These are phyloP conservation scores for Carposina sasakii DNA, from an alignment of 1,140 invertebrate species.

Conservation along the genomic window DNA sequence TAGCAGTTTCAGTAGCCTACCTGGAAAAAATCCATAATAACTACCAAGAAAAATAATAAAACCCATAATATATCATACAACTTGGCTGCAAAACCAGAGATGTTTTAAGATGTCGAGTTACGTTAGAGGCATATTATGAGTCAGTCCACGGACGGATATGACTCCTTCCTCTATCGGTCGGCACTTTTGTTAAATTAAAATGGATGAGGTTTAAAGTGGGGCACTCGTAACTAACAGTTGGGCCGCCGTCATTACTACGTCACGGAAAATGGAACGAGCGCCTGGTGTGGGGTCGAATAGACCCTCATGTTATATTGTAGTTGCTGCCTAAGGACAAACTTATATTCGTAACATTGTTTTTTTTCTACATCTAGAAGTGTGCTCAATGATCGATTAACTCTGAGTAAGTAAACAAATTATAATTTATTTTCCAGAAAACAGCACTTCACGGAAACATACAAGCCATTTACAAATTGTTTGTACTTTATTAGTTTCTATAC, in stretches of 20 bases:
- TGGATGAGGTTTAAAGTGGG: slow-evolving; percentile 71
- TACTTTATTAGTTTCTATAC: too few species aligned
- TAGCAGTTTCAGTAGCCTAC: too few species aligned
- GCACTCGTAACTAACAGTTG: slow-evolving; percentile 66
- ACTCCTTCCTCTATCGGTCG: slow-evolving; percentile 68
- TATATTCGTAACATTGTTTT: background rate
- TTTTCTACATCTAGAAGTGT: too few species aligned
- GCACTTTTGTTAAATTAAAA: slow-evolving; percentile 72
- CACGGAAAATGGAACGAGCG: background rate
- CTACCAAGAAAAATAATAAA: too few species aligned
- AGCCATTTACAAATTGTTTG: too few species aligned
- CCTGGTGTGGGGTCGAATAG: background rate
- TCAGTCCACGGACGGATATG: slow-evolving; percentile 57
- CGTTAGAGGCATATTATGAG: too few species aligned
- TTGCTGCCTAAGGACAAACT: background rate
- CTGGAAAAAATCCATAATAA: too few species aligned
- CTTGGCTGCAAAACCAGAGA: too few species aligned
- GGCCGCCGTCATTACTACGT: slow-evolving; percentile 37
- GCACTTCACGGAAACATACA: too few species aligned
- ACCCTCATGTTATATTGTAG: background rate
- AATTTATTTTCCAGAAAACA: background rate
- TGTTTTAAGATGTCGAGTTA: too few species aligned
- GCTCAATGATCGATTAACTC: too few species aligned
- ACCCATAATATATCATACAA: too few species aligned
- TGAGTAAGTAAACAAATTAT: background rate